Conservation (phyloP, 2,888 invertebrate genomes). For the Crepidodera aurea region DNA sequence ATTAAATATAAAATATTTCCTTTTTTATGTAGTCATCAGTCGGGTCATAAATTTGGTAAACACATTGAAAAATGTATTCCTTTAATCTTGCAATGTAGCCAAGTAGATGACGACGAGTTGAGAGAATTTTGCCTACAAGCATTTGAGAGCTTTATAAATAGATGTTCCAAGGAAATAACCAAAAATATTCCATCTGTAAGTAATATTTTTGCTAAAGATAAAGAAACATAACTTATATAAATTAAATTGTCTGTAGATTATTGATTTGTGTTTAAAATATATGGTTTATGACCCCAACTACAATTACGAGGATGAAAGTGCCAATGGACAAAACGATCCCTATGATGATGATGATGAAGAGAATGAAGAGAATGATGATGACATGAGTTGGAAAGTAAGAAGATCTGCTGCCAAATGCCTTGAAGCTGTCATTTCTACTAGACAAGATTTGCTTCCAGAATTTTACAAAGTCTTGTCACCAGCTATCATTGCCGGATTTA, state of each 20-base stretch:
- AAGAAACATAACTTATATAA: conserved; percentile 16
- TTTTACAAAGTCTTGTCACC: conserved; percentile 91
- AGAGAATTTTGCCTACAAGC: conserved; percentile 95
- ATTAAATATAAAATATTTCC: too few species aligned
- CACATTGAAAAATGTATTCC: conserved; percentile 92
- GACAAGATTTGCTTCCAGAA: conserved; percentile 89
- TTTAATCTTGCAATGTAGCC: conserved; percentile 81
- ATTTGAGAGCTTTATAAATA: conserved; percentile 94
- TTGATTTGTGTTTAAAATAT: conserved; percentile 87
- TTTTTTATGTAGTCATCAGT: conserved; percentile 74
- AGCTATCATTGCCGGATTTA: conserved; percentile 89
- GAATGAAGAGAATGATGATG: conserved; percentile 95
- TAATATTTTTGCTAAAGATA: not conserved
- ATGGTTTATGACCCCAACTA: conserved; percentile 99
- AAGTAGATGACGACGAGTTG: conserved; percentile 92
- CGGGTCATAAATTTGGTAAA: conserved; percentile 95
- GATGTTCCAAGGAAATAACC: conserved; percentile 96
- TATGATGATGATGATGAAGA: conserved; percentile 73
- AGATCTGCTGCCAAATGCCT: conserved; percentile 97
- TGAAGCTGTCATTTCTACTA: conserved; percentile 91
- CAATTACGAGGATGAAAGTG: conserved; percentile 91
- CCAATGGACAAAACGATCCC: conserved; percentile 72
- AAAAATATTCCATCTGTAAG: conserved; percentile 75
- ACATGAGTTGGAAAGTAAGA: conserved; percentile 99
- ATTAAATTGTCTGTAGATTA: conserved; percentile 67